phyloP scores from a whole-genome alignment of 2,113 vertebrate species.

The Corvus moneduloides region DNA sequence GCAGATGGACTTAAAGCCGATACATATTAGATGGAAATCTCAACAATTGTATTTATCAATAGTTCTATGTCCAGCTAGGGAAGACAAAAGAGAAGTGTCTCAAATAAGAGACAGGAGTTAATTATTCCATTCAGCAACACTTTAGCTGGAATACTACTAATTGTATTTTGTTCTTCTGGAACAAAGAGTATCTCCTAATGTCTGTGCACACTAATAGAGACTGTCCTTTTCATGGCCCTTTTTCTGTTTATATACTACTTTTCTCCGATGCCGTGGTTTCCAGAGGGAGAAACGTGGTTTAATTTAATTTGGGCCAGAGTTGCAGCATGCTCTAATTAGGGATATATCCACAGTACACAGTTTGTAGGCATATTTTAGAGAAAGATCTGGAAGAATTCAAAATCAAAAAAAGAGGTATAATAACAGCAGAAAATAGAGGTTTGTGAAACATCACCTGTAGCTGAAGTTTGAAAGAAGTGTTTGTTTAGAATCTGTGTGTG shows the following conservation, averaged over 20 bases:
- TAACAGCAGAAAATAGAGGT: neutral
- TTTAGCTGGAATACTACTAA: neutral
- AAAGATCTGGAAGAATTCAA: neutral
- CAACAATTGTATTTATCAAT: neutral
- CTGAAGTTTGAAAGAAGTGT: neutral
- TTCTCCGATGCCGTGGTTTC: neutral
- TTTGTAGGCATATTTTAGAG: neutral
- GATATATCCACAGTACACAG: neutral
- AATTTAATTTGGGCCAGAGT: neutral
- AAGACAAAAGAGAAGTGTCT: neutral
- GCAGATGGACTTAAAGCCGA: neutral
- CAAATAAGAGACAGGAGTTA: neutral
- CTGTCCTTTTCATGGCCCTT: neutral
- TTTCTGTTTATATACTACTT: neutral
- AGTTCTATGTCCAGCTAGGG: neutral
- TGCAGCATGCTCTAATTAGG: neutral
- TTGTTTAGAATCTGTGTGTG: neutral
- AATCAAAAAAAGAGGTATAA: neutral
- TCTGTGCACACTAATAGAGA: neutral
- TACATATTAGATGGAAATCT: neutral
- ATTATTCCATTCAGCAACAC: neutral
- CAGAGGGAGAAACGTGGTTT: neutral
- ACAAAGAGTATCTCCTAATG: neutral
- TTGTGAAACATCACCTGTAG: neutral
- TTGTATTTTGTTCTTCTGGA: neutral